Base-by-base conservation (phyloP, 2,797 vertebrate species). In the Galagoides demidoff region DNA sequence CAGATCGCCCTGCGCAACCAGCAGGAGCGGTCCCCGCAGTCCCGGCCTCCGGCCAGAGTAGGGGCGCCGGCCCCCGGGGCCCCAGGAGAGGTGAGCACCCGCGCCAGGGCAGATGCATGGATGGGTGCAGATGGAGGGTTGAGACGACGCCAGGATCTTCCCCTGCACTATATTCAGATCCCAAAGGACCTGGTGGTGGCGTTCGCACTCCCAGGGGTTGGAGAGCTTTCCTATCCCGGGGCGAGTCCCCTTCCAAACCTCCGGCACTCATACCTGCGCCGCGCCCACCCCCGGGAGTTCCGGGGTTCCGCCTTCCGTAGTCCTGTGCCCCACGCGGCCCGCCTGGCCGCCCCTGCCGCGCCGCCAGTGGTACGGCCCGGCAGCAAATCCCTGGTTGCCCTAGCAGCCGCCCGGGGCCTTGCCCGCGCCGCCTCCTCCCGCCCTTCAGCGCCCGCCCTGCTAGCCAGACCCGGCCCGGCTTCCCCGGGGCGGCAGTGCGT, bases 351-450 rank as follows among this genome's bases (percentile, higher is more conserved):
- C 97, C 95, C 97, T 84, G 85, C 94, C 19, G 55, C 12, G 76
- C 77, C 0, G 85, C 79, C 79, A 99, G 98, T 99, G 99, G 99
- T 99, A 99, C 98, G 96, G 98, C 99, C 99, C 99, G 97, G 98
- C 83, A 3, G 83, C 99, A 99, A 98, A 99, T 99, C 99, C 99
- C 98, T 98, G 99, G 99, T 99, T 99, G 98, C 99, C 99, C 99
- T 99, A 99, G 99, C 98, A 99, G 99, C 99, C 98, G 97, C 98
- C 98, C 98, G 98, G 99, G 98, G 99, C 98, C 99, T 99, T 98
- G 98, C 98, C 98, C 97, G 98, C 98, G 98, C 99, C 74, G 52
- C 96, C 84, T 87, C 66, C 91, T 89, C 86, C 91, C 37, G 93
- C 84, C 95, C 29, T 94, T 89, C 95, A 74, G 96, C 85, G 76